phyloP scores from a whole-genome alignment of 2,113 vertebrate genomes.

The Numida meleagris region DNA sequence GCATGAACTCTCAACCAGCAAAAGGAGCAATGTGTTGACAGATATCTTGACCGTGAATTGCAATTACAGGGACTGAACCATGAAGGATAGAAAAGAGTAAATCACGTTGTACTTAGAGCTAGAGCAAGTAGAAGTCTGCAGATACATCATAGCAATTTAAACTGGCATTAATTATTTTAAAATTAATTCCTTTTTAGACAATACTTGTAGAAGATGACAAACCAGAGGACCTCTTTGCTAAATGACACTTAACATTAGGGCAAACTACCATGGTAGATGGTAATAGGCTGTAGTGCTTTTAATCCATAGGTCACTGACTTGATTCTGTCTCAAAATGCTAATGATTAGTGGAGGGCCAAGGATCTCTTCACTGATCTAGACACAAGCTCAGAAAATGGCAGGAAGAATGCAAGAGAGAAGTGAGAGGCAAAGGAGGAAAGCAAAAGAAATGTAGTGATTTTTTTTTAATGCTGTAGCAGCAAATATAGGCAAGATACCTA shows the following conservation, averaged over 20 bases:
- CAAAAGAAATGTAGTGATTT: neutral
- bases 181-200: neutral
- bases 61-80: slow-evolving; percentile 5
- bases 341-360: neutral
- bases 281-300: neutral
- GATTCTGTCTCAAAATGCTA: slow-evolving; percentile 6
- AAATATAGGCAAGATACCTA: fast-evolving
- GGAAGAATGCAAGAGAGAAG: neutral
- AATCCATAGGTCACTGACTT: neutral
- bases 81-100: neutral
- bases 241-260: neutral
- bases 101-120: neutral
- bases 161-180: neutral
- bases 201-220: neutral
- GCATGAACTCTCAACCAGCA: slow-evolving; percentile 2
- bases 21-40: slow-evolving; percentile 19
- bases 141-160: neutral
- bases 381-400: neutral
- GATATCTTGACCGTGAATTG: slow-evolving; percentile 17
- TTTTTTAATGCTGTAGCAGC: neutral
- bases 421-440: neutral
- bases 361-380: neutral
- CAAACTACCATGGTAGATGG: neutral
- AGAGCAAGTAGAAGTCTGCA: neutral
- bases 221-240: neutral